These are phyloP conservation scores for Chionodraco myersi DNA, from an alignment of 2,113 vertebrate species.

Conservation along the genomic window DNA sequence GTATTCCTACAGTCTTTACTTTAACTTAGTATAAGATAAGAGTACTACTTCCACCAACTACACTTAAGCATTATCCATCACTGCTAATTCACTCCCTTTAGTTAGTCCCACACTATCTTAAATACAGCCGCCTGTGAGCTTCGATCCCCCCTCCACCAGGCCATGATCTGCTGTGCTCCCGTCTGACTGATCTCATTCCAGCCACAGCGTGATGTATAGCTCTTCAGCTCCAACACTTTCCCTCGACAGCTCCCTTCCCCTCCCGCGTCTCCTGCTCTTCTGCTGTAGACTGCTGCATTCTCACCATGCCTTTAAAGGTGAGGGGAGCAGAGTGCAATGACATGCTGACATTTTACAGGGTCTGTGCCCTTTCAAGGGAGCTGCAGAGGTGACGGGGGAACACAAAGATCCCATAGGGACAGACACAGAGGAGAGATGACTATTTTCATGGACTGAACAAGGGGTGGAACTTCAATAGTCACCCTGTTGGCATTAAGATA, in stretches of 20 bases:
- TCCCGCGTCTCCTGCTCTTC: background rate
- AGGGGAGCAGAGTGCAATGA: constrained; percentile 22
- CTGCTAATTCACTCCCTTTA: constrained; percentile 31
- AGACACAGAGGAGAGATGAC: background rate
- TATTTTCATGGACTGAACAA: background rate
- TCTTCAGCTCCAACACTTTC: constrained; percentile 1
- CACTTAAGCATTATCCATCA: background rate
- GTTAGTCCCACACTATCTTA: constrained; percentile 31
- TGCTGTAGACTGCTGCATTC: background rate
- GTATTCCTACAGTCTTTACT: too few species aligned
- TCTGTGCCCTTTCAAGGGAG: constrained; percentile 29
- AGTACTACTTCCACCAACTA: too few species aligned
- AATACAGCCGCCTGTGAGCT: background rate
- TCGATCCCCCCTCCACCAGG: constrained; percentile 4
- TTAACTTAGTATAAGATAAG: too few species aligned
- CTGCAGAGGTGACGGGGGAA: background rate
- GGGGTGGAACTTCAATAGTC: background rate
- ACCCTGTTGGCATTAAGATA: background rate
- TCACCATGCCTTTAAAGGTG: constrained; percentile 50
- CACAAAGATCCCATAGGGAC: background rate
- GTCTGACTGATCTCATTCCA: constrained; percentile 42
- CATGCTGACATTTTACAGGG: constrained; percentile 25
- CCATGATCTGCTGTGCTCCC: constrained; percentile 10
- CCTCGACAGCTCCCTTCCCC: constrained; percentile 4
- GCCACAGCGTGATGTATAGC: constrained; percentile 38